Evolutionary conservation across 2,113 vertebrate species (phyloP), one percentile per base, ranked within the genome.

Genomic region (Rostratula benghalensis): DNA sequence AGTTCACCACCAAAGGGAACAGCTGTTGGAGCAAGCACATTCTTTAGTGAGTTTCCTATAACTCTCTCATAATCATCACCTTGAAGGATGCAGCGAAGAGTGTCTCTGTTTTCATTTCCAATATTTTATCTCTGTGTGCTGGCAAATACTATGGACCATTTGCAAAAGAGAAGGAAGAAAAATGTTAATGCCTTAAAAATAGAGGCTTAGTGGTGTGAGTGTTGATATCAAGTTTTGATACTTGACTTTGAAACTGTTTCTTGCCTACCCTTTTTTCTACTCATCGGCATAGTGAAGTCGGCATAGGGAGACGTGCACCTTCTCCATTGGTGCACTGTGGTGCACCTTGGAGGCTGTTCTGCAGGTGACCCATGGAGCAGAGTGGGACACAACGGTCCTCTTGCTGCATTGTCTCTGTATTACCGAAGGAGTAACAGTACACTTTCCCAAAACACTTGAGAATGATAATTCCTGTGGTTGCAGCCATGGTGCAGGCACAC

Each of bases 221-320:
- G 22, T 24, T 30, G 17, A 18, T 87, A 39, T 24, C 43, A 60
- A 67, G 60, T n/a, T 53, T 53, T 46, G 69, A 11, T 39, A 41
- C 28, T 87, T 64, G 14, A 43, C 19, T 46, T 82, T 22, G 39
- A 85, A 76, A 70, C 28, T 43, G 15, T 30, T 82, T 51, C 43
- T 73, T 77, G 20, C 9, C 33, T 7, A 4, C 33, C 22, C 39
- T 53, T 63, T 91, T 65, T 17, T 3, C 37, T 48, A 22, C 37
- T 54, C 13, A 41, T 30, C 12, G 69, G 8, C 1, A 3, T 4
- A 56, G 15, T 4, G 33, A 54, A n/a, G 57, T 31, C 82, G 87
- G 25, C 48, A 19, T 2, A 2, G 31, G 46, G 80, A 76, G 35
- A 46, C 0, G 13, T 1, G 2, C 57, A 5, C 15, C 17, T 20